Base-by-base conservation (phyloP, 2,113 vertebrate species). In the Cephalopterus ornatus region DNA sequence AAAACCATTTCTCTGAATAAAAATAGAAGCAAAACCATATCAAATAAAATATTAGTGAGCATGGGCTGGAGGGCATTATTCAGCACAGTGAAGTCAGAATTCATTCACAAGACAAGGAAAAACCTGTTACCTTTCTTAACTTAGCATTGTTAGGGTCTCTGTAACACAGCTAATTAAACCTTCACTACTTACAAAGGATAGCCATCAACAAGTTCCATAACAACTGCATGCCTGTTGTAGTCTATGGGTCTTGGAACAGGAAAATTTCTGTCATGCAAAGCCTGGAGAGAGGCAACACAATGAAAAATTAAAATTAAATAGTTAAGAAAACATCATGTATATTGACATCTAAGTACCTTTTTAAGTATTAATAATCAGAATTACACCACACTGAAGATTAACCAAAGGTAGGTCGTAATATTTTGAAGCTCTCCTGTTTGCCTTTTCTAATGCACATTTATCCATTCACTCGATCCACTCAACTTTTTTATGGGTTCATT, bases 201-300 rank as follows among this genome's bases (percentile, higher is more conserved):
- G 67, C 99, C 99, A 97, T 98, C 98, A 89, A 99, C 98, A 85
- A 99, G 98, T 95, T 99, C 99, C 99, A 99, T 99, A 87, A 99
- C 98, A 26, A 99, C 98, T 72, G 99, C 98, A 90, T 99, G 99
- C 85, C 99, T 98, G 97, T 99, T 99, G 90, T 99, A 99, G 97
- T 99, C 99, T 89, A 99, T 81, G 87, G 99, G 99, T 95, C 99
- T 99, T 65, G 99, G 99, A 95, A 99, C 99, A 61, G 99, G 99
- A 97, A 99, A 99, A 67, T 98, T 98, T 97, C 98, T 97, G 37
- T 99, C 99, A 97, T 99, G 98, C 79, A 99, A 96, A 32, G 98
- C 99, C 99, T 99, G 95, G 41, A 86, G 86, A 85, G 42, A 66
- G 75, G 82, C 5, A 93, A 76, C 50, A 91, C 1, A 35, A 5